These are phyloP conservation scores for Aldabrachelys gigantea DNA, from an alignment of 2,113 vertebrate genomes.

Conservation along the genomic window DNA sequence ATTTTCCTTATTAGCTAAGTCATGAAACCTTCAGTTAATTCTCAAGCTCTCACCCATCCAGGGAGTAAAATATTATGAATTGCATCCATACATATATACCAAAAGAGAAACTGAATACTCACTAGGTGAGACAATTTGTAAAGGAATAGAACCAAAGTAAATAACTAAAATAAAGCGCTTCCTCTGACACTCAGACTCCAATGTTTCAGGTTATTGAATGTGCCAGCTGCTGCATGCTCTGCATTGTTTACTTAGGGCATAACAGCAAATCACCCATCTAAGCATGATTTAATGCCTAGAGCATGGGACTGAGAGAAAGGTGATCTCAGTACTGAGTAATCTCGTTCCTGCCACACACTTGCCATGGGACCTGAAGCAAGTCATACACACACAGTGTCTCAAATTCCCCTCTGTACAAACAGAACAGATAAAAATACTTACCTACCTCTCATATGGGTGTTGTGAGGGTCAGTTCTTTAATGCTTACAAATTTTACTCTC, in stretches of 20 bases:
- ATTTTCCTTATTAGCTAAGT: slow-evolving; percentile 10
- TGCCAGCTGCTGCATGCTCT: not conserved
- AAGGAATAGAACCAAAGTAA: not conserved
- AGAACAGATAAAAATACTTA: not conserved
- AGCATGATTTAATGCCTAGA: not conserved
- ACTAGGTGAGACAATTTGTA: slow-evolving; percentile 1
- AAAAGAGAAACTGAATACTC: not conserved
- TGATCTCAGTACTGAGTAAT: not conserved
- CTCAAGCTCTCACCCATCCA: slow-evolving; percentile 7
- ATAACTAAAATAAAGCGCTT: not conserved
- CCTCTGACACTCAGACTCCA: not conserved
- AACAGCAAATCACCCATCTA: not conserved
- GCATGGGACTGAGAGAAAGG: not conserved
- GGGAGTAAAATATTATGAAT: slow-evolving; percentile 1
- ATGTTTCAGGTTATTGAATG: slow-evolving; percentile 18
- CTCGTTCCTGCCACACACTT: not conserved
- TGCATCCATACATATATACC: not conserved
- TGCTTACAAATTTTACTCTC: not conserved
- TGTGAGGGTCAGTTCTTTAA: not conserved
- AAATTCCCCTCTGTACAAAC: not conserved
- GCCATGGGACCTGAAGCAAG: not conserved
- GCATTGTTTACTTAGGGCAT: slow-evolving; percentile 3
- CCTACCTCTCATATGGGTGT: accelerated
- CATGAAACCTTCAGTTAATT: slow-evolving; percentile 10
- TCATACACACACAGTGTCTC: accelerated